phyloP scores from a whole-genome alignment of 2,797 vertebrate species.

The Caiman crocodilus region DNA sequence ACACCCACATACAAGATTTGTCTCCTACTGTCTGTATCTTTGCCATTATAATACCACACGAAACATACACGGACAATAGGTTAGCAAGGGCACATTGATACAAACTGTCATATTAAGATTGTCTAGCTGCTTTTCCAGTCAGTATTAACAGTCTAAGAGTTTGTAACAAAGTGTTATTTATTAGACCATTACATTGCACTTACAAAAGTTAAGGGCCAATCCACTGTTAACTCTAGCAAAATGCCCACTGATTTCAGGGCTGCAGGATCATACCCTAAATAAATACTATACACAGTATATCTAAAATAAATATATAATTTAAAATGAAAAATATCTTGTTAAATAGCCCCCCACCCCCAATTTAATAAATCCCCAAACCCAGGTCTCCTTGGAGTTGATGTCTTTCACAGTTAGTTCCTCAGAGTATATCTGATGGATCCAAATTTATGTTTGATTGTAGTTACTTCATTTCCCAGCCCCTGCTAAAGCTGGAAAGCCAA shows the following conservation, averaged over 20 bases:
- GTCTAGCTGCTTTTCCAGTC: background rate
- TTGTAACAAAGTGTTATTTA: constrained; percentile 80
- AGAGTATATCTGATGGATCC: constrained; percentile 38
- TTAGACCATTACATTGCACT: constrained; percentile 77
- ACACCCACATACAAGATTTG: background rate
- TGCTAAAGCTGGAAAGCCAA: background rate
- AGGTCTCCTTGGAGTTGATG: constrained; percentile 61
- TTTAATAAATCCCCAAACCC: constrained; percentile 77
- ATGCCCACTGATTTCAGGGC: background rate
- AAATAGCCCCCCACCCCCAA: constrained; percentile 72
- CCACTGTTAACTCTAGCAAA: constrained; percentile 19
- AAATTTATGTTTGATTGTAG: background rate
- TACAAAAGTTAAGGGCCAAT: constrained; percentile 65
- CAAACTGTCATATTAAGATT: background rate
- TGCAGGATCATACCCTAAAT: constrained; percentile 71
- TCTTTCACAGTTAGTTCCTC: constrained; percentile 83
- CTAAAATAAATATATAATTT: constrained; percentile 89
- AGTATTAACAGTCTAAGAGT: background rate
- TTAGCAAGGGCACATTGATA: background rate
- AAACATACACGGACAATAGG: constrained; percentile 38
- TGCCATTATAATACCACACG: background rate
- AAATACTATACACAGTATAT: constrained; percentile 86
- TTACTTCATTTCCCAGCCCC: background rate
- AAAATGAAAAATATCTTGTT: constrained; percentile 83
- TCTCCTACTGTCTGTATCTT: background rate